Evolutionary conservation across 2,797 vertebrate genomes (phyloP), one percentile per base, ranked within the genome.

Genomic region (Poeciliopsis paucimaculata): DNA sequence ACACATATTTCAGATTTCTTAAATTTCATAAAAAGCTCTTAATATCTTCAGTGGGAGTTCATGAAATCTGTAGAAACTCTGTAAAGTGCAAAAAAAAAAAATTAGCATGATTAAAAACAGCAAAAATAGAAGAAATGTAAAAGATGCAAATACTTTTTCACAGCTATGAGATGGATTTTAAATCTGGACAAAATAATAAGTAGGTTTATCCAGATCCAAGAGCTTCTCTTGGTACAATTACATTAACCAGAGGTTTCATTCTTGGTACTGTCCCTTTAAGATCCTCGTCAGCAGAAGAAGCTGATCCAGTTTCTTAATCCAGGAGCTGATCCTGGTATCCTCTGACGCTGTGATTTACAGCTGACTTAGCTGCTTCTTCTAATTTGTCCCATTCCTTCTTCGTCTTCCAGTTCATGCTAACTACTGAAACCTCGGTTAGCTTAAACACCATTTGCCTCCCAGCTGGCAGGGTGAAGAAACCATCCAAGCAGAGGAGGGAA

Each of bases 281-380:
- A 86, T 79, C 87, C 87, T 87, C 83, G 82, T 86, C 82, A 88
- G 80, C 72, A n/a, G 55, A 87, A 91, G 78, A 76, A 92, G 80
- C 74, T 81, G 86, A 93, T 93, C 89, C 72, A 90, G 87, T 91
- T 90, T 89, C 82, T 82, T 92, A 92, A 93, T 93, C 91, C 91
- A 83, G 43, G 8, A 68, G 76, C 79, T 84, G 41, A 18, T 87
- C 76, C 55, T 12, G 20, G 84, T 73, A 88, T 89, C 82, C 82
- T 76, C 39, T 53, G 18, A 68, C 68, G 75, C 78, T 46, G 57
- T 28, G 77, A 75, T 74, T 87, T 86, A 78, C 77, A 64, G 84
- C 86, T 78, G 84, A 85, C 86, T 89, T 45, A 75, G 76, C 82
- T 64, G 51, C 16, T 76, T 76, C 75, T 83, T 79, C 66, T 82